phyloP scores from a whole-genome alignment of 2,797 vertebrate species.

The Cyprinella venusta region DNA sequence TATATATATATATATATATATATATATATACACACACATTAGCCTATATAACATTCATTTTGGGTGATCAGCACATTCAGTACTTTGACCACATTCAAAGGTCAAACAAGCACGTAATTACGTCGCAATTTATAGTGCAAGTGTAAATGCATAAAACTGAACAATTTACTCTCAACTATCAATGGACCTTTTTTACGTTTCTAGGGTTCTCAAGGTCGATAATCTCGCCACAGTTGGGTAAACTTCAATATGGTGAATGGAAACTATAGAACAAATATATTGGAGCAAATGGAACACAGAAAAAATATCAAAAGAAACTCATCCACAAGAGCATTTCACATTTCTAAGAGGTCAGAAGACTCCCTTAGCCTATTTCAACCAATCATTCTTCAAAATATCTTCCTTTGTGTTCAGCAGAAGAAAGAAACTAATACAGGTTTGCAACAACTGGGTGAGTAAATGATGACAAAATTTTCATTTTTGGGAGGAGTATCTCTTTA shows the following conservation, averaged over 20 bases:
- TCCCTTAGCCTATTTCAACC: background rate
- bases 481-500: no score
- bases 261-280: background rate
- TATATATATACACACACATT: background rate
- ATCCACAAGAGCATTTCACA: no score
- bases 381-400: no score
- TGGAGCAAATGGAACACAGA: background rate
- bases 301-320: no score
- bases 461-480: no score
- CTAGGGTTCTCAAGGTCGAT: background rate
- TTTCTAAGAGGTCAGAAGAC: background rate
- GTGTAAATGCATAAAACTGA: background rate
- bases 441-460: no score
- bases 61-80: background rate
- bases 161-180: background rate
- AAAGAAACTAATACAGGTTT: no score
- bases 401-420: no score
- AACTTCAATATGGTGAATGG: background rate
- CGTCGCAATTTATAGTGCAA: background rate
- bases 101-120: background rate
- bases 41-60: background rate
- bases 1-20: background rate
- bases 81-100: background rate
- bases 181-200: background rate
- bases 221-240: background rate